Conservation (phyloP, 2,888 invertebrate species). For the Schrankia costaestrigalis region DNA sequence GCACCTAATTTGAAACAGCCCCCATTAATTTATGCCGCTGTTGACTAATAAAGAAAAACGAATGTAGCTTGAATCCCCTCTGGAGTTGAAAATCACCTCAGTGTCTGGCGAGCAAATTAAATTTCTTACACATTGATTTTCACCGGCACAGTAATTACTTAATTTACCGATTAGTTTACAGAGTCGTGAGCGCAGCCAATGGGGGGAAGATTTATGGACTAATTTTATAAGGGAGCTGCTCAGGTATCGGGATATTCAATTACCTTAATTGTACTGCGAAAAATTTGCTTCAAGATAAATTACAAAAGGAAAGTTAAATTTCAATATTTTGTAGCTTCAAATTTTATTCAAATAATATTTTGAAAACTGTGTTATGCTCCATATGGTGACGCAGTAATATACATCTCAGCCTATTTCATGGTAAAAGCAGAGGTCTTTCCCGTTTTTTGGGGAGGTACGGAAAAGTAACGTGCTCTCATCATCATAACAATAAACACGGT, state of each 20-base stretch:
- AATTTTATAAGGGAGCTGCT: slow-evolving; percentile 46
- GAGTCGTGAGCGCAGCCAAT: slow-evolving; percentile 49
- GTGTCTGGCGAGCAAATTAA: slow-evolving; percentile 61
- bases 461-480: too few species aligned
- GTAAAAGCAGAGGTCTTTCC: too few species aligned
- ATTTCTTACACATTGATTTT: slow-evolving; percentile 72
- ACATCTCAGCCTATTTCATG: too few species aligned
- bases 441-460: too few species aligned
- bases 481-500: too few species aligned
- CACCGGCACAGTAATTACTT: slow-evolving; percentile 64
- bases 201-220: slow-evolving; percentile 58
- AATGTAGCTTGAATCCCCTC: slow-evolving; percentile 36
- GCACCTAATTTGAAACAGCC: slow-evolving; percentile 40
- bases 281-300: slow-evolving; percentile 21
- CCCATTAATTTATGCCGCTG: slow-evolving; percentile 38
- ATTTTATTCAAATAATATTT: too few species aligned
- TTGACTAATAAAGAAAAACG: slow-evolving; percentile 49
- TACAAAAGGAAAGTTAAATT: slow-evolving; percentile 8
- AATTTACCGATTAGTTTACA: slow-evolving; percentile 70
- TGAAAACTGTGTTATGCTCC: too few species aligned
- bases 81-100: slow-evolving; percentile 49
- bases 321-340: too few species aligned
- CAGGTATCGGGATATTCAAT: slow-evolving; percentile 43
- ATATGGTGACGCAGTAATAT: too few species aligned
- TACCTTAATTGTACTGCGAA: slow-evolving; percentile 34